Evolutionary conservation across 2,113 vertebrate genomes (phyloP), one percentile per base, ranked within the genome.

Genomic region (Thryonomys swinderianus): DNA sequence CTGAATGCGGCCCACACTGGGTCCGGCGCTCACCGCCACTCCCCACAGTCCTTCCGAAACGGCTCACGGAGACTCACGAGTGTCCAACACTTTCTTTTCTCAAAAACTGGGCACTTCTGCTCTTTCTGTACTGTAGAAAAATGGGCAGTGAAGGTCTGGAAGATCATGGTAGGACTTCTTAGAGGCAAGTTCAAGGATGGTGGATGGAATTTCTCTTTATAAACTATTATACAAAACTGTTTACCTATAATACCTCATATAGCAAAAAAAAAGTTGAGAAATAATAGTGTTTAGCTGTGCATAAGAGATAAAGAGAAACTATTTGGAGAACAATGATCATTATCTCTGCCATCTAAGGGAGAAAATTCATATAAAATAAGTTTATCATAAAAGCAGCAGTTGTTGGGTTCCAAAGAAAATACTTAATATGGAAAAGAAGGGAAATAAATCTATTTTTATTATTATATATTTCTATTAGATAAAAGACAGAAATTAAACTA

Each of bases 1-100:
- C n/a, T n/a, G n/a, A n/a, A n/a, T n/a, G n/a, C n/a, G n/a, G n/a
- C n/a, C n/a, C n/a, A n/a, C n/a, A n/a, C n/a, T n/a, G 21, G 0
- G 3, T 66, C 40, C 59, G 3, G 27, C 18, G 3, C 0, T 9
- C 17, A 8, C 57, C 18, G 34, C 11, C 1, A 42, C 10, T 7
- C 6, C 1, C 55, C 16, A 59, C 2, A 73, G 42, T 32, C 3
- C 10, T 81, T 12, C 10, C 53, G 4, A 94, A 57, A 67, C 4
- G 11, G 7, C 25, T 76, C 53, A 69, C 3, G 8, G 12, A 7
- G 3, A 0, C 0, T 32, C 59, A 17, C 67, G 8, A 4, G 23
- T 21, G 34, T 6, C 34, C 69, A 67, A 6, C 5, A 48, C 37
- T 37, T 27, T 53, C n/a, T n/a, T 53, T 20, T 51, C 4, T 84